Evolutionary conservation across 2,113 vertebrate genomes (phyloP), one percentile per base, ranked within the genome.

Genomic region (Pavo muticus): DNA sequence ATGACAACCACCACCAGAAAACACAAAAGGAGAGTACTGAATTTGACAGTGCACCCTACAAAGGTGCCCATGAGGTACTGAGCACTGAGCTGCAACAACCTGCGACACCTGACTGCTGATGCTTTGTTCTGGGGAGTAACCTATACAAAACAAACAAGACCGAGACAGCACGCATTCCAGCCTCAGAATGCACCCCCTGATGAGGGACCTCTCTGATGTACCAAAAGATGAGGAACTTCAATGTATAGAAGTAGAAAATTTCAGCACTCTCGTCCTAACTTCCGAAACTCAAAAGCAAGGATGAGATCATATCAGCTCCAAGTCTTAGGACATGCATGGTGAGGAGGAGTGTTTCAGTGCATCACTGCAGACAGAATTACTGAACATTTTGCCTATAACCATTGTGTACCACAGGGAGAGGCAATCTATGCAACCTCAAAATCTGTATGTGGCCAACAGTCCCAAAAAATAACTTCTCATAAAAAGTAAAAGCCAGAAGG

Each of bases 331-430:
- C 20, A 1, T 2, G 21, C 7, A 24, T 2, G 9, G 9, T 47
- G 54, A 86, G 54, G 17, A 88, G 60, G 8, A 56, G 32, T 19
- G 70, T 24, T 3, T 64, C n/a, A 85, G 37, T 17, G 1, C 2
- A 30, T 35, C 60, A 74, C 74, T 71, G 19, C 65, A 21, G 74
- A 25, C 2, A 78, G 32, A 71, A 52, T 68, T 88, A 40, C 1
- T 2, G 2, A 79, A 48, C 5, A 24, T 63, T 73, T 67, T 86
- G 21, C 15, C 32, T 29, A 0, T 40, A 54, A 59, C 5, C 5
- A 5, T 10, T 32, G 27, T 9, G 69, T 35, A 14, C 14, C 45
- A 19, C 50, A 23, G 0, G 25, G 74, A 74, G 52, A 76, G 75
- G 68, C 13, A 88, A 67, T 4, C 1, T 6, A 2, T 6, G 42